These are phyloP conservation scores for Penaeus indicus DNA, from an alignment of 1,140 invertebrate species.

Conservation along the genomic window DNA sequence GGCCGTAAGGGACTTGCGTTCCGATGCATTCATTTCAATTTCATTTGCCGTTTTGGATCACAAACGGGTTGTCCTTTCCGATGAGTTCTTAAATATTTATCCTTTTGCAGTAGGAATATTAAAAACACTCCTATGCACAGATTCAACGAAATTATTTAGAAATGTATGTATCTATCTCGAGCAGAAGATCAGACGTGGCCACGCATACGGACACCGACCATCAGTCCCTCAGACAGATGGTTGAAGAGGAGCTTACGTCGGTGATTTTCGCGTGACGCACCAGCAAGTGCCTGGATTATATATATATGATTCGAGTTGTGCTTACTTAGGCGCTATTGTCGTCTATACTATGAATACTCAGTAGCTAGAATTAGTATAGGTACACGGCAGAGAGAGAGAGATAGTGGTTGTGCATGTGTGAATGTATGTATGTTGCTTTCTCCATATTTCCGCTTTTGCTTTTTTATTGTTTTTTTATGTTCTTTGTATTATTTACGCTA, in stretches of 20 bases:
- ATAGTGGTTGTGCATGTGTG: too few species aligned
- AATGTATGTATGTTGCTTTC: too few species aligned
- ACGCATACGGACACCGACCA: background rate
- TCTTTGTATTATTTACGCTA: too few species aligned
- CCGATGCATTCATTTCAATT: background rate
- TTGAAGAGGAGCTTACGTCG: background rate
- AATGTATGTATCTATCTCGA: background rate
- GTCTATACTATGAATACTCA: too few species aligned
- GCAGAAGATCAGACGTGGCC: background rate
- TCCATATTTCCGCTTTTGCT: too few species aligned
- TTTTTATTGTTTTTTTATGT: too few species aligned
- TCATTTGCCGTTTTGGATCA: background rate
- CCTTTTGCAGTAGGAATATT: too few species aligned
- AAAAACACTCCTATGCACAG: too few species aligned
- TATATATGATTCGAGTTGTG: slow-evolving; percentile 51
- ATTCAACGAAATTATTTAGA: background rate
- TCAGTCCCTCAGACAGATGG: slow-evolving; percentile 26
- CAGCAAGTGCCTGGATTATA: slow-evolving; percentile 43
- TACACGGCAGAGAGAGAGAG: too few species aligned
- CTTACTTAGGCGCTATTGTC: slow-evolving; percentile 31
- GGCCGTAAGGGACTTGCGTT: slow-evolving; percentile 19
- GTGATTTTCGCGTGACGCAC: slow-evolving; percentile 46
- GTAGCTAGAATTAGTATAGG: background rate
- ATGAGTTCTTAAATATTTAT: too few species aligned
- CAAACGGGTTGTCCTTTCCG: too few species aligned